Conservation (phyloP, 1,140 invertebrate genomes). For the Spodoptera litura region DNA sequence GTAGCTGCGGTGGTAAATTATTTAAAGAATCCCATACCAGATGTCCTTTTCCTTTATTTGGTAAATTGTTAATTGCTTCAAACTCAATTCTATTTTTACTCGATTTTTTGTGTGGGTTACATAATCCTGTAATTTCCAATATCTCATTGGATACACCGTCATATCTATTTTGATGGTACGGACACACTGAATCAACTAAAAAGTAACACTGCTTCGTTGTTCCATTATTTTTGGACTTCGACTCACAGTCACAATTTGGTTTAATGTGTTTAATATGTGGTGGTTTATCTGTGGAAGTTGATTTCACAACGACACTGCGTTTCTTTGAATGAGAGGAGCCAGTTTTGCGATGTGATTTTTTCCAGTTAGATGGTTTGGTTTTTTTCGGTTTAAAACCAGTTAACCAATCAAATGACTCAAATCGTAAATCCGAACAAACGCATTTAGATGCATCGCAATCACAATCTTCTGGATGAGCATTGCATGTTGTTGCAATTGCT, state of each 20-base stretch:
- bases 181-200: conserved; percentile 55
- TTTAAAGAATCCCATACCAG: conserved; percentile 62
- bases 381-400: neutral
- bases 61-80: neutral
- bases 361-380: neutral
- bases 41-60: neutral
- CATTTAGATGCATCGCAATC: conserved; percentile 61
- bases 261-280: conserved; percentile 59
- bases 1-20: conserved; percentile 69
- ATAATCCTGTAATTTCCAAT: conserved; percentile 57
- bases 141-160: conserved; percentile 59
- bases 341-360: no score
- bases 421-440: conserved; percentile 55
- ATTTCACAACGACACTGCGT: neutral
- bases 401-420: neutral
- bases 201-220: conserved; percentile 49
- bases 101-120: conserved; percentile 45
- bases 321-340: neutral
- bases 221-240: conserved; percentile 25
- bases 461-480: conserved; percentile 48
- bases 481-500: conserved; percentile 61
- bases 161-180: conserved; percentile 58
- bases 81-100: conserved; percentile 2
- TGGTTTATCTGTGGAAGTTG: conserved; percentile 14
- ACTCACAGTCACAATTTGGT: conserved; percentile 30